A percentile compares a stretch with the other conserved stretches of the same genome.
These are phyloP conservation scores for Lordiphosa stackelbergi DNA, from an alignment of 1,140 invertebrate genomes.

Conservation along the genomic window DNA sequence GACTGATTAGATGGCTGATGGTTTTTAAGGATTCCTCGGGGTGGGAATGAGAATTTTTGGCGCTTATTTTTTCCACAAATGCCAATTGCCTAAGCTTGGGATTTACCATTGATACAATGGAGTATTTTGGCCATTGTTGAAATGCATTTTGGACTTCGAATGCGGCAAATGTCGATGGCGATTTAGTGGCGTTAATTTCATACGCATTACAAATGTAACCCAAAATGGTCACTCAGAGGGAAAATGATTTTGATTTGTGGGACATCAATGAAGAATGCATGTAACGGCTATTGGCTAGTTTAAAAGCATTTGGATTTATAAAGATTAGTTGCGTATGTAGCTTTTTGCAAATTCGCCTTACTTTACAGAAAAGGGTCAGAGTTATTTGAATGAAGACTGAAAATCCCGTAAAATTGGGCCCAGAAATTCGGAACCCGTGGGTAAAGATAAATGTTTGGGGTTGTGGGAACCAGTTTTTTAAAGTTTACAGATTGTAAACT, in stretches of 20 bases:
- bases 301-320: background rate
- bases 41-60: constrained; percentile 41
- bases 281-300: constrained; percentile 17
- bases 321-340: too few species aligned
- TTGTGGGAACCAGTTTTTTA: too few species aligned
- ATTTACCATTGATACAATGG: constrained; percentile 42
- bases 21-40: constrained; percentile 28
- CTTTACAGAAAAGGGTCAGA: too few species aligned
- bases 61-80: constrained; percentile 53
- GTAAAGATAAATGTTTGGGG: too few species aligned
- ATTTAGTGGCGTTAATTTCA: constrained; percentile 59
- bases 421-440: too few species aligned
- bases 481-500: too few species aligned
- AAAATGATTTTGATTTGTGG: constrained; percentile 25
- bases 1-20: constrained; percentile 54
- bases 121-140: constrained; percentile 43
- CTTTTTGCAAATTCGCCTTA: too few species aligned
- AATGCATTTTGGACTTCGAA: constrained; percentile 42
- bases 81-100: constrained; percentile 67
- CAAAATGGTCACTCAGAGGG: constrained; percentile 26
- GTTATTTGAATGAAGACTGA: background rate
- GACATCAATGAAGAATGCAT: background rate
- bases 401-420: too few species aligned
- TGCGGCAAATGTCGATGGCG: constrained; percentile 28
- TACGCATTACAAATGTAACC: constrained; percentile 63